Base-by-base conservation (phyloP, 2,113 vertebrate species). In the Chaetodon auriga region DNA sequence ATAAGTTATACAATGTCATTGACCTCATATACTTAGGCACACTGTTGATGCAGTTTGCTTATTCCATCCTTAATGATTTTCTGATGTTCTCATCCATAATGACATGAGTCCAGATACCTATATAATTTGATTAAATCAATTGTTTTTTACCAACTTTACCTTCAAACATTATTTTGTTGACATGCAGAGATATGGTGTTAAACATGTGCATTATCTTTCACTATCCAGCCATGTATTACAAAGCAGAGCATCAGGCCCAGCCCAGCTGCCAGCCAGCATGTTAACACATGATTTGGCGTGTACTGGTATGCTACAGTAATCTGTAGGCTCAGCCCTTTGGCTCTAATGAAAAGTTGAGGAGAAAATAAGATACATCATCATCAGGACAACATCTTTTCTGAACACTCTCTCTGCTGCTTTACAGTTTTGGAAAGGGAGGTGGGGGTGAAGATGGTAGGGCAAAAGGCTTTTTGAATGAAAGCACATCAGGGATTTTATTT, bases 261-360 rank as follows among this genome's bases (percentile, higher is more conserved):
- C n/a, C 45, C 54, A 13, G 30, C 81, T 78, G 65, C 80, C 68
- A 75, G 73, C 36, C 45, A n/a, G 76, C 84, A 58, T 91, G 84
- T 89, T 69, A 72, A 66, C 80, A 89, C 70, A 69, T 71, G 78
- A 89, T 76, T 80, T 63, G 62, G 63, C 46, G 46, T 55, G 66
- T 81, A 69, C 54, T 68, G 80, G 57, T 68, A 78, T 73, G 74
- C 73, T 68, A 30, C 69, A 69, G 51, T 89, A 83, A 87, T 87
- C 82, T 51, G 10, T 3, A 6, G 23, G 58, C 77, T 62, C 77
- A 72, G 77, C 69, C 43, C 60, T 18, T 45, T 64, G 53, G 82
- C 70, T 63, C 18, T 11, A 63, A 21, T 48, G 16, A 41, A 46
- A 73, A 68, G 69, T 66, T n/a, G 30, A 30, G 30, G 30, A 30